Conservation (phyloP, 2,888 invertebrate genomes). For the Orthosia incerta region DNA sequence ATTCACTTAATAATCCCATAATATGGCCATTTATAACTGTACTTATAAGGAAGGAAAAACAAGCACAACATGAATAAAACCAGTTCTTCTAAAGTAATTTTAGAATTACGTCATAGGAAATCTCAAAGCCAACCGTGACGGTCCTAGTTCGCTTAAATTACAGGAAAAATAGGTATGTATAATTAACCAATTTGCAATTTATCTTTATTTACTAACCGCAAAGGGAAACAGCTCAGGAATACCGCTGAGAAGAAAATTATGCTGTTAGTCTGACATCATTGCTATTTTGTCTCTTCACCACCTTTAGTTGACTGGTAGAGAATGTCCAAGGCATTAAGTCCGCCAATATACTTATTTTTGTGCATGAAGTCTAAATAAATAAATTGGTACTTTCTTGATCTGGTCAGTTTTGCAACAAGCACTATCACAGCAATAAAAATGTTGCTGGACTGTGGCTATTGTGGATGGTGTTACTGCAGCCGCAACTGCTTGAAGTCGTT, state of each 20-base stretch:
- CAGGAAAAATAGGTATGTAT: slow-evolving; percentile 37
- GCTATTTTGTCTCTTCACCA: no score
- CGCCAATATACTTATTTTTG: no score
- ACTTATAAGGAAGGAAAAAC: slow-evolving; percentile 49
- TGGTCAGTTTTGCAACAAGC: background rate
- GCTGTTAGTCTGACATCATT: slow-evolving; percentile 13
- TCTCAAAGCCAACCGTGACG: background rate
- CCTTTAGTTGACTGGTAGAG: no score
- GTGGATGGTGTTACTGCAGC: background rate
- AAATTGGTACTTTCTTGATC: no score
- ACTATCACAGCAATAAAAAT: background rate
- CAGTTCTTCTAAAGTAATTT: slow-evolving; percentile 26
- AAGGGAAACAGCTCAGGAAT: slow-evolving; percentile 33
- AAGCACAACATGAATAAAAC: background rate
- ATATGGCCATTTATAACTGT: background rate
- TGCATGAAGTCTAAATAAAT: no score
- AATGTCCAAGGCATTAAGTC: no score
- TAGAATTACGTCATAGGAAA: slow-evolving; percentile 49
- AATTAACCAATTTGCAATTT: slow-evolving; percentile 28
- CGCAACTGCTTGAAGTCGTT: no score
- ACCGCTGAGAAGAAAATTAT: background rate
- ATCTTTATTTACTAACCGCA: slow-evolving; percentile 47
- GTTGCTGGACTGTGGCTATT: background rate
- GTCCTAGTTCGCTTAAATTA: background rate
- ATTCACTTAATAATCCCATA: background rate